These are phyloP conservation scores for Gavialis gangeticus DNA, from an alignment of 2,113 vertebrate species.

Conservation along the genomic window DNA sequence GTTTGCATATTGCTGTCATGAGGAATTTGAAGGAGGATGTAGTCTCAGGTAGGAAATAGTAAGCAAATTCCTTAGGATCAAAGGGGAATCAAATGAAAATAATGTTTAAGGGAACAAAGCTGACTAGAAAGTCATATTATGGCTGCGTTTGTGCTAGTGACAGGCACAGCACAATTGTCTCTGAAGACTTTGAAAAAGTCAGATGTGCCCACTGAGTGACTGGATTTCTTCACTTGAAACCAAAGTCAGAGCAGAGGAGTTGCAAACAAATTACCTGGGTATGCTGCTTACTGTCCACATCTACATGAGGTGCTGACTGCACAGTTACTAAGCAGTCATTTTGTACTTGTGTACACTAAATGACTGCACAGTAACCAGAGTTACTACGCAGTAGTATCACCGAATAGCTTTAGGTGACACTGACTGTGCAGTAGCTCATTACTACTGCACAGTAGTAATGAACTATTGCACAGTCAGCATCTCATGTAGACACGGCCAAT, in stretches of 20 bases:
- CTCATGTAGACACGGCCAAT: no score
- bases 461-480: no score
- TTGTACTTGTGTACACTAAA: no score
- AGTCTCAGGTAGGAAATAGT: conserved; percentile 43
- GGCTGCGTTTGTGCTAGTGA: background rate
- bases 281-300: no score
- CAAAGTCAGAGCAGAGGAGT: background rate
- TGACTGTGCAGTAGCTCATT: no score
- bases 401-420: no score
- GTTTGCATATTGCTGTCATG: conserved; percentile 37
- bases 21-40: conserved; percentile 63
- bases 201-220: background rate
- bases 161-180: background rate
- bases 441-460: no score
- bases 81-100: conserved; percentile 62
- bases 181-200: background rate
- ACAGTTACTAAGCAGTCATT: no score
- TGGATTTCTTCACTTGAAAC: background rate
- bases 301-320: no score
- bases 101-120: conserved; percentile 10
- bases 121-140: background rate
- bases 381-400: no score
- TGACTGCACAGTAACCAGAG: no score
- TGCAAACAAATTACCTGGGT: no score
- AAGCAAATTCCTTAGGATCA: conserved; percentile 71